Evolutionary conservation across 2,113 vertebrate species (phyloP), one percentile per base, ranked within the genome.

Genomic region (Thomomys bottae): DNA sequence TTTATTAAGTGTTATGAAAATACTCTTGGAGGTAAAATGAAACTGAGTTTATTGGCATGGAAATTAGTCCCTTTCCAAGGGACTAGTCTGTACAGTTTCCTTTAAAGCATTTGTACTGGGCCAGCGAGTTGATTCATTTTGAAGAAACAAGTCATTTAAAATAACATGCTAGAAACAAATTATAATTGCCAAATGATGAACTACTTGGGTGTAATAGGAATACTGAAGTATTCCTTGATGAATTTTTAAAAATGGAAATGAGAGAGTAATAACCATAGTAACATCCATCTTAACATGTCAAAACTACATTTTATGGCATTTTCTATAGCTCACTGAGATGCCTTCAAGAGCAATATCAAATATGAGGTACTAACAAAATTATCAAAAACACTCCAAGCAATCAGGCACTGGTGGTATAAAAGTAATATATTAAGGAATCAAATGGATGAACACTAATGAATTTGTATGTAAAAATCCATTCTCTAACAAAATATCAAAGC

Each of bases 171-270:
- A 7, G n/a, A 90, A 79, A 30, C 3, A 89, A 91, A 89, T 93
- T 82, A 66, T 66, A 64, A 70, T 54, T 84, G 40, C 7, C 23
- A 89, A 81, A 89, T 81, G 20, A 90, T 40, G 63, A 21, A 78
- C 15, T 70, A 82, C 40, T 88, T 91, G 38, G n/a, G 91, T 78
- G 12, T 87, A 32, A 95, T 91, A 84, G 86, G 73, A 92, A 82
- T 77, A 72, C 26, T 83, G 89, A 88, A 79, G 9, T 64, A 61
- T 85, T 70, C 64, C 15, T 70, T 10, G 68, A 20, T 64, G 24
- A 23, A 49, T 21, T 67, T 67, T 79, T 67, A 67, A 79, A 86
- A n/a, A 6, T 63, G 87, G 72, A 91, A 91, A 85, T 61, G 84
- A 0, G 40, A 89, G 40, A 66, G 1, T 23, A 77, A 78, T 84